phyloP scores from a whole-genome alignment of 2,113 vertebrate species.

The Castor canadensis region DNA sequence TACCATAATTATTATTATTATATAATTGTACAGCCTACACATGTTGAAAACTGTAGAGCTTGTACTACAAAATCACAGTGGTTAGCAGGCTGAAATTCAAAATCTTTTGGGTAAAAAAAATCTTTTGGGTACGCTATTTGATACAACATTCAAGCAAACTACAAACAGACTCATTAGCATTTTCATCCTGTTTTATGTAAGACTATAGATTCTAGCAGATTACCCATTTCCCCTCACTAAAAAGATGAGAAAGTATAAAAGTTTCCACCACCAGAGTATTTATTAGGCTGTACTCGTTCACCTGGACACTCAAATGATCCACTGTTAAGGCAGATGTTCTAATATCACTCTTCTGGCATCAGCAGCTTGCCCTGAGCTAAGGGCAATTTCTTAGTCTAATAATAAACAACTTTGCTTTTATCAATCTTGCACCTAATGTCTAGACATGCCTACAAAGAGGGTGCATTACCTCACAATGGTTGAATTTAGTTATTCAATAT shows the following conservation, averaged over 20 bases:
- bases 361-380: not conserved
- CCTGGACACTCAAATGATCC: not conserved
- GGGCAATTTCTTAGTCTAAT: not conserved
- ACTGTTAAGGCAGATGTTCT: not conserved
- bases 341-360: not conserved
- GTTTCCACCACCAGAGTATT: conserved; percentile 61
- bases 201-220: conserved; percentile 28
- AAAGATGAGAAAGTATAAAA: conserved; percentile 53
- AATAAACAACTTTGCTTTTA: conserved; percentile 56
- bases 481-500: not conserved
- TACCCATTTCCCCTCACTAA: conserved; percentile 34
- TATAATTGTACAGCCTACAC: conserved; percentile 24
- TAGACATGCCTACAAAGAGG: not conserved
- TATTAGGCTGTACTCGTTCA: not conserved
- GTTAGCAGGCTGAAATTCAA: conserved; percentile 15
- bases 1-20: not conserved
- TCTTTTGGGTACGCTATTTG: conserved; percentile 3
- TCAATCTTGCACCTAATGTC: not conserved
- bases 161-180: not conserved
- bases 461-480: not conserved
- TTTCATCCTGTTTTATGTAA: no score
- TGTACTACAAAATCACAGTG: conserved; percentile 32
- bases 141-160: not conserved
- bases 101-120: no score
- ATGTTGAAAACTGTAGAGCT: not conserved